phyloP scores from a whole-genome alignment of 2,113 vertebrate species.

The Urocynchramus pylzowi region DNA sequence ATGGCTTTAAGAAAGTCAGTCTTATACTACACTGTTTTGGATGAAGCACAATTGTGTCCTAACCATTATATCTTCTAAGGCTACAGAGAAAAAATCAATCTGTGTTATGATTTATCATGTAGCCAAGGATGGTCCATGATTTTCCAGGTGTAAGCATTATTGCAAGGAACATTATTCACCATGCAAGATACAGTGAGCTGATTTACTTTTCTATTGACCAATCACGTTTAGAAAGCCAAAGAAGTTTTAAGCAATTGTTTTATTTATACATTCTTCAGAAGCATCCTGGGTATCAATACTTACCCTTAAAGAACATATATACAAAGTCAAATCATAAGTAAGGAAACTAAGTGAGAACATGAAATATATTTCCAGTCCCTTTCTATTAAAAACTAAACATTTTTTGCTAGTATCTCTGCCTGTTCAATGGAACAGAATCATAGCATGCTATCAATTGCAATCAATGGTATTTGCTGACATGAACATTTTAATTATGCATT shows the following conservation, averaged over 20 bases:
- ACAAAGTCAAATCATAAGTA: background rate
- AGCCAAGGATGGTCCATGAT: background rate
- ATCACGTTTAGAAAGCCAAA: background rate
- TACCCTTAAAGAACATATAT: background rate
- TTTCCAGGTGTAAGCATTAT: background rate
- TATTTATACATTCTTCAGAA: background rate
- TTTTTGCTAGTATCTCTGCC: background rate
- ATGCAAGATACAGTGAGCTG: background rate
- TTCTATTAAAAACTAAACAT: background rate
- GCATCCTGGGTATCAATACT: background rate
- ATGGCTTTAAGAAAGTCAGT: background rate
- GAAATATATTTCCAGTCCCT: background rate
- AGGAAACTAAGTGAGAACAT: background rate
- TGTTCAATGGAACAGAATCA: background rate
- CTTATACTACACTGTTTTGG: background rate
- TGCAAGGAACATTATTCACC: background rate
- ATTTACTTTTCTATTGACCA: background rate
- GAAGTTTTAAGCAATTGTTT: background rate
- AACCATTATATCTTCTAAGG: background rate
- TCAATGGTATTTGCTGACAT: slow-evolving; percentile 12
- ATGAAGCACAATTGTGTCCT: background rate
- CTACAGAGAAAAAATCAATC: background rate
- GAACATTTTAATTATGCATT: slow-evolving; percentile 15
- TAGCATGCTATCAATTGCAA: background rate
- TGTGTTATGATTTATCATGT: background rate